Base-by-base conservation (phyloP, 2,888 invertebrate species). In the Sesia bembeciformis region DNA sequence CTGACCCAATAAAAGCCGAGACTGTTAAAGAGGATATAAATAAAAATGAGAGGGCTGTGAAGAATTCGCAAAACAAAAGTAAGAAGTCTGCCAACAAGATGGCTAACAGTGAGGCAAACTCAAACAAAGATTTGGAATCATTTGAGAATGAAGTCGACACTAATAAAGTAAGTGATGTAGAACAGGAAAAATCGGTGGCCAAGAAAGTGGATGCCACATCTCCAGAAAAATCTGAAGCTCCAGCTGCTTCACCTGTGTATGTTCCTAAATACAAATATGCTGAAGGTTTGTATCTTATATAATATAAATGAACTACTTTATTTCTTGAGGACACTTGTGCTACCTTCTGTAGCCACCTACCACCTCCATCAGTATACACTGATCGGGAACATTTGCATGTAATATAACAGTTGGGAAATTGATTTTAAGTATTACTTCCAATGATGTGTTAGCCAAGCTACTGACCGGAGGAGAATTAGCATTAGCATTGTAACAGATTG, bases 61-160 rank as follows among this genome's bases (percentile, higher is more conserved):
- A 85, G 60, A 84, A 74, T 68, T 64, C 72, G 58, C 87, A 82
- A 63, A 83, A 76, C 69, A 70, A 65, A 54, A 81, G 66, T 66
- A 86, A 84, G 60, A 84, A 84, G 67, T 67, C 78, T 55, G 71
- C 69, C 49, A 81, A 69, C 62, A 78, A 80, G 63, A 76, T 77
- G 71, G 71, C 76, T 53, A 77, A 65, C 61, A 78, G 67, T 69
- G 80, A 82, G 56, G 61, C 64, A 52, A 68, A 65, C 63, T 61
- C 65, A 41, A 8, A 5, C 23, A 77, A 78, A 65, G 79, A 81
- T 60, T 58, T 63, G 23, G 83, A 84, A 68, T 75, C 81, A 69
- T 73, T 72, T 76, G 84, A 85, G 72, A 88, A 87, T 77, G 85
- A 83, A 78, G 77, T 82, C 78, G 86, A 88, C 85, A 86, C 87